A percentile compares a stretch with the other conserved stretches of the same genome.
Conservation (phyloP, 2,888 invertebrate genomes). For the Deroplatys truncata region DNA sequence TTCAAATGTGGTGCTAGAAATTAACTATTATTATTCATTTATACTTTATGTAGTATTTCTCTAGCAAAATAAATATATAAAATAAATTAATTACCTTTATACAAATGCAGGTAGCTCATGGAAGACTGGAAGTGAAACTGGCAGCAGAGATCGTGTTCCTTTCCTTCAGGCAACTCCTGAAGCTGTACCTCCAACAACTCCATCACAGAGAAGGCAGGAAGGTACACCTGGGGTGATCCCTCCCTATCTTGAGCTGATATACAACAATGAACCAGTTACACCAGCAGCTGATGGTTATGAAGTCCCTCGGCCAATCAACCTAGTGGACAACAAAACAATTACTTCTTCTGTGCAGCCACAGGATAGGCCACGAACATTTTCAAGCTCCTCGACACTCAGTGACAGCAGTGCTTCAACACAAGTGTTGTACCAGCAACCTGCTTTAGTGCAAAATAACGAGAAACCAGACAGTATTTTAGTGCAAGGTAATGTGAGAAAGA, state of each 20-base stretch:
- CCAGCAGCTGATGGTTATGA: constrained; percentile 59
- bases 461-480: constrained; percentile 4
- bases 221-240: background rate
- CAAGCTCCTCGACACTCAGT: constrained; percentile 31
- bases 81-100: too few species aligned
- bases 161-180: constrained; percentile 40
- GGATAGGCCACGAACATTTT: constrained; percentile 36
- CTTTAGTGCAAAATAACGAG: background rate
- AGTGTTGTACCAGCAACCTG: constrained; percentile 19
- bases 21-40: too few species aligned
- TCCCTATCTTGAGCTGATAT: constrained; percentile 64
- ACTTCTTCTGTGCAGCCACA: background rate
- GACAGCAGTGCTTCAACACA: constrained; percentile 26
- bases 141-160: constrained; percentile 48
- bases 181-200: background rate
- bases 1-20: too few species aligned
- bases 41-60: too few species aligned
- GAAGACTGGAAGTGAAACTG: constrained; percentile 49
- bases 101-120: constrained; percentile 45
- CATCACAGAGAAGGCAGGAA: constrained; percentile 1
- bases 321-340: background rate
- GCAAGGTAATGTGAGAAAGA: background rate
- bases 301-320: constrained; percentile 49
- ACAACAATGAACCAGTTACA: constrained; percentile 50
- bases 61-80: too few species aligned